A percentile compares a stretch with the other conserved stretches of the same genome.
Evolutionary conservation across 1,140 invertebrate species (phyloP).

Genomic region (Orussus abietinus): DNA sequence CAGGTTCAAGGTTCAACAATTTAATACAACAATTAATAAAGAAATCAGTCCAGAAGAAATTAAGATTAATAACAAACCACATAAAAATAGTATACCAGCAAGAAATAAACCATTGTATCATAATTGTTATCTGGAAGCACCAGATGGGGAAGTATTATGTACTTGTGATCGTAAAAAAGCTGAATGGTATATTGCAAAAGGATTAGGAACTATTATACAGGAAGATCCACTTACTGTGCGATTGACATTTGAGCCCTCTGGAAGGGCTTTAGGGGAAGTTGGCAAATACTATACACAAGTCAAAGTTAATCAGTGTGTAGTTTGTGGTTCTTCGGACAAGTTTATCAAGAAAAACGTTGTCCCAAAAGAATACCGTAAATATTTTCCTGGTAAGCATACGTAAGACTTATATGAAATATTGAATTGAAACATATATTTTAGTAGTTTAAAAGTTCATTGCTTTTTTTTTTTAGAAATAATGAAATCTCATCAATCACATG

Average conservation of each 20-base stretch:
- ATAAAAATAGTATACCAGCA: slow-evolving; percentile 42
- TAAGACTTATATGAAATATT: not conserved
- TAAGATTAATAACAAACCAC: slow-evolving; percentile 4
- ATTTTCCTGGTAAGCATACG: slow-evolving; percentile 64
- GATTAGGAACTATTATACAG: slow-evolving; percentile 59
- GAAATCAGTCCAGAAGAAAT: slow-evolving; percentile 13
- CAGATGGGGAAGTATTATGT: slow-evolving; percentile 74
- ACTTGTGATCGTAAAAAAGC: slow-evolving; percentile 81
- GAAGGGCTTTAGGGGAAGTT: slow-evolving; percentile 65
- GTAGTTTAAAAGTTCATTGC: slow-evolving; percentile 13
- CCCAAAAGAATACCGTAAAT: slow-evolving; percentile 79
- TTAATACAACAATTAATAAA: slow-evolving; percentile 18
- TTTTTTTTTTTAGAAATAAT: slow-evolving; percentile 58
- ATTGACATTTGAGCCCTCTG: slow-evolving; percentile 78
- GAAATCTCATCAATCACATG: slow-evolving; percentile 82
- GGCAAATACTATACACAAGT: slow-evolving; percentile 69
- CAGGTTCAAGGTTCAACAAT: slow-evolving; percentile 29
- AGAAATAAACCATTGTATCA: slow-evolving; percentile 70
- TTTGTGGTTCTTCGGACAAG: slow-evolving; percentile 68
- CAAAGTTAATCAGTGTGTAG: slow-evolving; percentile 81
- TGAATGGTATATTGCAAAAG: slow-evolving; percentile 72
- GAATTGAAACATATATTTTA: slow-evolving; percentile 12
- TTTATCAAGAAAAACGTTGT: slow-evolving; percentile 80
- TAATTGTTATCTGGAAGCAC: slow-evolving; percentile 75
- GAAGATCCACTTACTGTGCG: slow-evolving; percentile 72